Base-by-base conservation (phyloP, 2,888 invertebrate genomes). In the Xylota segnis region DNA sequence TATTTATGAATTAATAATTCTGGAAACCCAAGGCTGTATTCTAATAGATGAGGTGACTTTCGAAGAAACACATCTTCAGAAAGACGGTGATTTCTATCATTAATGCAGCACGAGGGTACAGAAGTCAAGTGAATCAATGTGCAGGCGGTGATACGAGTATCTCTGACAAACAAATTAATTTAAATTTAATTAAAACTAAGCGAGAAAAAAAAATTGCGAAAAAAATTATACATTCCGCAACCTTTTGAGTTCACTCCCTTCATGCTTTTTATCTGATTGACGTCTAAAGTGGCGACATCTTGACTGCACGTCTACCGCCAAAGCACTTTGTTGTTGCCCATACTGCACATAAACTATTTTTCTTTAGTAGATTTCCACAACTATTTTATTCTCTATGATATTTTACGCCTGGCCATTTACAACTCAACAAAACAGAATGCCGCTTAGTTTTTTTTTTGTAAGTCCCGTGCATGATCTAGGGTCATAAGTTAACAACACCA, bases 401-500 rank as follows among this genome's bases (percentile, higher is more conserved):
- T 56, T 68, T 76, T 63, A 82, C 65, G 72, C 68, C 77, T 72
- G 82, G 63, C 76, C 77, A 68, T 81, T 82, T 81, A 77, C 82
- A 86, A 72, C 54, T 72, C 71, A 59, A 47, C 72, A 71, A 65
- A 77, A 72, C 61, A 65, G 58, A 63, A 72, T 45, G 59, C 77
- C 71, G 77, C 83, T 83, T 34, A 23, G 23, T 72, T 56, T 47
- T 14, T 27, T 27, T 54, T 65, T 43, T 74, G 5, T 74, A 40
- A 56, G 7, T 45, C 58, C 50, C 43, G 68, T 82, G 86, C 86
- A 86, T 86, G 86, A 76, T 82, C 82, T 76, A 82, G 86, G 86
- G 81, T 86, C 86, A 86, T 86, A 86, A 86, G 86, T 82, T 86
- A 86, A 86, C 86, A 71, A 81, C 84, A 81, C 65, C 71, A 78